Evolutionary conservation across 2,888 invertebrate genomes (phyloP), one percentile per base, ranked within the genome.

Genomic region (Andrena minutula): DNA sequence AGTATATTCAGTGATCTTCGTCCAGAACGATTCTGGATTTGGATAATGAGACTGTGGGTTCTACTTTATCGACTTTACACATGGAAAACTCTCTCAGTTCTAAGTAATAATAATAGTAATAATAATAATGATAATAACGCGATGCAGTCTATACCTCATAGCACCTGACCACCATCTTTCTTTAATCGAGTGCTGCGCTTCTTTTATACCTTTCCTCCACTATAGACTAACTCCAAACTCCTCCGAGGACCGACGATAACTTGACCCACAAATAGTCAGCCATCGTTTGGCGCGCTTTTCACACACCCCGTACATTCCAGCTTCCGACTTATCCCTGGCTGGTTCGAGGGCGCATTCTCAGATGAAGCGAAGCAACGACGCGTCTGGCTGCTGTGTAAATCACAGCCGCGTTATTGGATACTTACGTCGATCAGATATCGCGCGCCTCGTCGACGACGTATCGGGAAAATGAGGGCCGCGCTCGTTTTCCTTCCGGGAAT

Each of bases 351-450:
- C 32, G 30, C 32, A 66, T 64, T 66, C 58, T 49, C 5, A 41
- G 49, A 23, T 28, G 41, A 23, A 66, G 47, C 10, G 58, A 28
- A 2, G 32, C 16, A 64, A 16, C 12, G 56, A 8, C 56, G 30
- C 26, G 56, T 26, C 71, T 71, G 56, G 30, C 53, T 32, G 30
- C 30, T 41, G 68, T 70, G 83, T 82, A 85, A 87, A 87, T 87
- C 86, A 83, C 71, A 75, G 72, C 69, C 84, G 71, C 75, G 81
- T 87, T 87, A 87, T 86, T 81, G 88, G 84, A 83, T 85, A 81
- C 75, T 83, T 71, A 77, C 80, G 83, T 81, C 88, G 86, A 87
- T 86, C 87, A 74, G 78, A 66, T 80, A 75, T 82, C 83, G 71
- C 68, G 72, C 51, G 51, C 51, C 53, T 28, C 23, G 69, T 66